phyloP scores from a whole-genome alignment of 2,113 vertebrate genomes.

The Charina bottae region DNA sequence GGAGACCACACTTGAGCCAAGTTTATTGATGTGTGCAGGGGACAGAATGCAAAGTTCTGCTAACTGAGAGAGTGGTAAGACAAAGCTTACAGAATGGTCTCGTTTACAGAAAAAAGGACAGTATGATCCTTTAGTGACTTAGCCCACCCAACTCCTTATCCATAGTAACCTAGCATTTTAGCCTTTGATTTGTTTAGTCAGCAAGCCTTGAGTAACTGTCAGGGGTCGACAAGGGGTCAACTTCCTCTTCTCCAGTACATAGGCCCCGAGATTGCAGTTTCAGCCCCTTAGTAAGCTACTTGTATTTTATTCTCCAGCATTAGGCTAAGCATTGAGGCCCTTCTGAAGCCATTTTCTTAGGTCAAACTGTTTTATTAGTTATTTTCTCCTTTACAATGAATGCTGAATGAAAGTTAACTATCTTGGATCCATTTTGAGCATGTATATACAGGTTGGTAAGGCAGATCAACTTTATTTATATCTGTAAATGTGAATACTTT shows the following conservation, averaged over 20 bases:
- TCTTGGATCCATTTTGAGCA: not conserved
- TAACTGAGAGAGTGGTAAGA: not conserved
- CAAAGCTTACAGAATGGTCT: not conserved
- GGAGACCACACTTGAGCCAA: not conserved
- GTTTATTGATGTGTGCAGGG: not conserved
- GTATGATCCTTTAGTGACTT: not conserved
- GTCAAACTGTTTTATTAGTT: not conserved
- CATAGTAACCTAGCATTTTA: not conserved
- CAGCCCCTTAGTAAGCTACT: not conserved
- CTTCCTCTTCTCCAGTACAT: not conserved
- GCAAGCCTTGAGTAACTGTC: not conserved
- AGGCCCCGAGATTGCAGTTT: not conserved
- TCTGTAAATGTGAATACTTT: not conserved
- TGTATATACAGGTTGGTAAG: not conserved
- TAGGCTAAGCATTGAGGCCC: not conserved
- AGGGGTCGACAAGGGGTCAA: not conserved
- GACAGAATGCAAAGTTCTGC: not conserved
- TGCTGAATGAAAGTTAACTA: not conserved
- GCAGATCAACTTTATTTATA: not conserved
- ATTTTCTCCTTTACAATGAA: not conserved
- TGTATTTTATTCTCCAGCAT: not conserved
- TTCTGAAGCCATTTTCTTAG: not conserved
- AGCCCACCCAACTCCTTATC: not conserved
- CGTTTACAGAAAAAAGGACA: not conserved
- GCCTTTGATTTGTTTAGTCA: not conserved